Evolutionary conservation across 2,888 invertebrate genomes (phyloP).

Genomic region (Dichetophora obliterata): DNA sequence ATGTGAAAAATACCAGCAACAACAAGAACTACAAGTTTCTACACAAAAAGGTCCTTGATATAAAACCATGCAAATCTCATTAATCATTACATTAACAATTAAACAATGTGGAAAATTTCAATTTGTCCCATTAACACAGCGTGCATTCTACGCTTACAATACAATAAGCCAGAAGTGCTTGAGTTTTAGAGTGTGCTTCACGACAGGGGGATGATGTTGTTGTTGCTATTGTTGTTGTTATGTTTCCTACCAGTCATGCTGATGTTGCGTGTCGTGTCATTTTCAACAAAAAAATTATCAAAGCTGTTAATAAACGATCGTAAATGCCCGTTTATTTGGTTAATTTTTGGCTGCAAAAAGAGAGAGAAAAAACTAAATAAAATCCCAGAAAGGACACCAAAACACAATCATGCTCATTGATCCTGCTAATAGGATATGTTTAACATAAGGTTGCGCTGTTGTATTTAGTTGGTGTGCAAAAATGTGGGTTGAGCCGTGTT

Average conservation of each 20-base stretch:
- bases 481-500: too few species aligned
- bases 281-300: not conserved
- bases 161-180: too few species aligned
- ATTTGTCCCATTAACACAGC: constrained; percentile 49
- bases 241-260: not conserved
- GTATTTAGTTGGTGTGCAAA: too few species aligned
- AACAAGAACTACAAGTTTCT: not conserved
- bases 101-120: constrained; percentile 66
- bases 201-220: too few species aligned
- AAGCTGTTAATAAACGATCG: not conserved
- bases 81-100: constrained; percentile 64
- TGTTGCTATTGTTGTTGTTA: not conserved
- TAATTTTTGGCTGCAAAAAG: not conserved
- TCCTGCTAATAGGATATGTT: constrained; percentile 18
- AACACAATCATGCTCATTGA: not conserved
- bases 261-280: not conserved
- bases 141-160: not conserved
- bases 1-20: not conserved
- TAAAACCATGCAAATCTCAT: constrained; percentile 60
- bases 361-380: not conserved
- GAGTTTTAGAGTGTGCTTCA: too few species aligned
- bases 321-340: not conserved
- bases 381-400: not conserved
- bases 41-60: too few species aligned
- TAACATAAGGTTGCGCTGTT: too few species aligned